Percentiles rank a stretch among this genome's conserved stretches.
Evolutionary conservation across 2,797 vertebrate species (phyloP).

Genomic region (Hybognathus amarus): DNA sequence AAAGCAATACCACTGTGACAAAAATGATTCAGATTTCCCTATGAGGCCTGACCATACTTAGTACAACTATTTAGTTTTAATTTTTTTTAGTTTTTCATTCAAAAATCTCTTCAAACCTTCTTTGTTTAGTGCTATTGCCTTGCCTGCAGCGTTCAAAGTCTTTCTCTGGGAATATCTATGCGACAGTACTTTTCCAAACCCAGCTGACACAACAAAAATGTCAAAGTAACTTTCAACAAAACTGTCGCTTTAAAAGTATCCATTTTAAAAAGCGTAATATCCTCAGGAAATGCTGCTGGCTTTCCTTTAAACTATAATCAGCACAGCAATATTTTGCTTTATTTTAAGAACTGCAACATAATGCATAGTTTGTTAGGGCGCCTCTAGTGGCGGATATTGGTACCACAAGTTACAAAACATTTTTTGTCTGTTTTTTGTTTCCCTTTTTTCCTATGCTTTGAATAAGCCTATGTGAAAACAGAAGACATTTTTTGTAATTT

Average conservation of each 20-base stretch:
- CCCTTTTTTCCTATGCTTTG: background rate
- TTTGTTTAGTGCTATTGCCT: slow-evolving; percentile 18
- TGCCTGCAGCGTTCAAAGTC: slow-evolving; percentile 5
- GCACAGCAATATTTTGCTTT: background rate
- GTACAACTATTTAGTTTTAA: background rate
- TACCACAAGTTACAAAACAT: background rate
- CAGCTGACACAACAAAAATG: background rate
- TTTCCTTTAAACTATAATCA: slow-evolving; percentile 12
- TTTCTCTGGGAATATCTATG: slow-evolving; percentile 3
- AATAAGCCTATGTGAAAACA: background rate
- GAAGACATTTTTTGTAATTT: background rate
- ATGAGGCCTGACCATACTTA: background rate
- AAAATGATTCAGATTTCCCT: background rate
- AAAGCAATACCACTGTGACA: background rate
- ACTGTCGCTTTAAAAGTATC: background rate
- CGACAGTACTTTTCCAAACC: background rate
- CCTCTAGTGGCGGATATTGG: background rate
- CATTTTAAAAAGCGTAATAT: slow-evolving; percentile 11
- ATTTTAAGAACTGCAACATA: background rate
- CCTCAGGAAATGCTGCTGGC: slow-evolving; percentile 21
- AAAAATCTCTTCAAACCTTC: slow-evolving; percentile 20
- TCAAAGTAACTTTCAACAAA: slow-evolving; percentile 23
- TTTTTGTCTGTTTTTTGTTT: background rate
- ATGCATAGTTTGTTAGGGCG: background rate
- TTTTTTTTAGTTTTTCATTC: slow-evolving; percentile 2